Conservation (phyloP, 2,113 vertebrate species). For the Ochotona princeps region DNA sequence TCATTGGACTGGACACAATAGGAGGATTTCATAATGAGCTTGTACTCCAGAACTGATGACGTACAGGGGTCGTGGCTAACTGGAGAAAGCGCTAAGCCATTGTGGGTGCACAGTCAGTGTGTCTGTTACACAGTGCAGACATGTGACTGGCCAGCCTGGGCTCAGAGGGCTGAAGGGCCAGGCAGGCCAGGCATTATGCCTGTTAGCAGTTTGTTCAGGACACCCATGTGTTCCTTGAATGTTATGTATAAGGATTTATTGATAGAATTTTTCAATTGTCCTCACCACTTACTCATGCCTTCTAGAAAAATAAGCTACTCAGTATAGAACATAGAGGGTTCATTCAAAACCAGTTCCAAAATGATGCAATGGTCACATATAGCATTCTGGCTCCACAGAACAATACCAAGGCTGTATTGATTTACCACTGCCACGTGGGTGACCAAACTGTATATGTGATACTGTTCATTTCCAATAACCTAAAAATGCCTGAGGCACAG, state of each 20-base stretch:
- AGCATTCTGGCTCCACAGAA: not conserved
- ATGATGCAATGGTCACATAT: not conserved
- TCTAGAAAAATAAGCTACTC: not conserved
- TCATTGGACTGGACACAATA: not conserved
- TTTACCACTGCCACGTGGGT: not conserved
- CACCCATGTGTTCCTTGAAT: not conserved
- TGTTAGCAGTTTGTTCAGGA: not conserved
- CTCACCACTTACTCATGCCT: not conserved
- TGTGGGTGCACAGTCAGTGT: accelerated
- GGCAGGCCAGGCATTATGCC: not conserved
- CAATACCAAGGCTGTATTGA: constrained; percentile 40
- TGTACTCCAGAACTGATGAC: not conserved
- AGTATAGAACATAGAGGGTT: not conserved
- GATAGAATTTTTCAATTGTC: not conserved
- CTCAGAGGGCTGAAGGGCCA: not conserved
- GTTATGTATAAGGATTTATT: not conserved
- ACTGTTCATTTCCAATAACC: constrained; percentile 43
- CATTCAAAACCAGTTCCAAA: constrained; percentile 28
- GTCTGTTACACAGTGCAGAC: accelerated
- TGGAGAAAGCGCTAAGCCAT: not conserved
- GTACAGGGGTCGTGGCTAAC: not conserved
- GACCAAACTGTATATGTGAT: not conserved
- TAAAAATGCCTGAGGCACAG: not conserved
- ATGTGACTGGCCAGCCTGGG: accelerated
- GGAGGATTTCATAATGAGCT: not conserved